Conservation (phyloP, 2,113 vertebrate genomes). For the Vicugna pacos region DNA sequence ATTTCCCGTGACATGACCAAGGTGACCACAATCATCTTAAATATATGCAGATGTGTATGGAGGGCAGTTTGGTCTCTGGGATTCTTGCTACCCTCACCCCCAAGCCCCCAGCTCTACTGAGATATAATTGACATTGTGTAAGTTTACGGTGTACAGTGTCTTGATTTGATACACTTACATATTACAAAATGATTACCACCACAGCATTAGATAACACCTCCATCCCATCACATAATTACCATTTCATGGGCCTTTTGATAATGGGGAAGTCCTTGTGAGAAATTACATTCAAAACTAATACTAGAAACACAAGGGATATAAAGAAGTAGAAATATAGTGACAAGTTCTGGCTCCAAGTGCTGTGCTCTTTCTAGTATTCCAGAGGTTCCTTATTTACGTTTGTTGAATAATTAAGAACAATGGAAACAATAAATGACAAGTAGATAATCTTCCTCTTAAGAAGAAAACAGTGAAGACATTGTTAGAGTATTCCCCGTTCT, state of each 20-base stretch:
- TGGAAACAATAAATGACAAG: not conserved
- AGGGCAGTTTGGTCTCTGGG: not conserved
- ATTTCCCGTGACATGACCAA: not conserved
- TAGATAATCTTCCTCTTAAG: not conserved
- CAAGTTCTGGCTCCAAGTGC: not conserved
- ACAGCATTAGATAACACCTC: not conserved
- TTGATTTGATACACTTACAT: not conserved
- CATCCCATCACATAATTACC: not conserved
- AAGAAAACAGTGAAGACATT: not conserved
- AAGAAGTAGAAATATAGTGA: not conserved
- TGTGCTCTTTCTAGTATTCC: not conserved
- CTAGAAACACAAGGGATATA: not conserved
- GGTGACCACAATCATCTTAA: not conserved
- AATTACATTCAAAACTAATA: not conserved
- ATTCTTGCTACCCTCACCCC: not conserved
- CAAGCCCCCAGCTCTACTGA: not conserved
- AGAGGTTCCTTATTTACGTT: not conserved
- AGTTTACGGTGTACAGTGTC: not conserved
- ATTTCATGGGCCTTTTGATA: not conserved
- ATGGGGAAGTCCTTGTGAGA: not conserved
- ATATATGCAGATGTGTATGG: not conserved
- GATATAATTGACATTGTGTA: not conserved
- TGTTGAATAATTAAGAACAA: not conserved
- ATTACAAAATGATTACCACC: not conserved
- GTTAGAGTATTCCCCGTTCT: not conserved